phyloP scores from a whole-genome alignment of 2,113 vertebrate species.

The Macquaria australasica region DNA sequence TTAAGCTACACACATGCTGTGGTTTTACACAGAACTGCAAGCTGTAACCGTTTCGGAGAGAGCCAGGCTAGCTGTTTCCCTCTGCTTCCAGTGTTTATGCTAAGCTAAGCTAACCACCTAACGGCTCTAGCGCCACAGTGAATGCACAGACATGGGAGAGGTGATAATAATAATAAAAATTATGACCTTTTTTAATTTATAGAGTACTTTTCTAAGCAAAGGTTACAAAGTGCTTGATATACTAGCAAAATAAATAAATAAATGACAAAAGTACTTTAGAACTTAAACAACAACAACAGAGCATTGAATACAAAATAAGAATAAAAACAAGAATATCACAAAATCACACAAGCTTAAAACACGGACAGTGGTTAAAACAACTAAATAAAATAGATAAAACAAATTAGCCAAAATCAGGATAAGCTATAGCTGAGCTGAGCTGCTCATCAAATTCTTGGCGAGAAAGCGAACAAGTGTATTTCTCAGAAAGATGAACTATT shows the following conservation, averaged over 20 bases:
- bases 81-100: neutral
- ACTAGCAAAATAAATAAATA: neutral
- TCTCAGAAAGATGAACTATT: too few relatives aligned
- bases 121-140: neutral
- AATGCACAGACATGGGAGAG: neutral
- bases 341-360: neutral
- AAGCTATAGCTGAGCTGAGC: neutral
- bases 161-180: neutral
- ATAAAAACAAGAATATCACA: neutral
- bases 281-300: neutral
- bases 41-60: neutral
- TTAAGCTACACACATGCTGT: neutral
- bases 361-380: too few relatives aligned
- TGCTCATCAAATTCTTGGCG: neutral
- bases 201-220: neutral
- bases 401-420: neutral
- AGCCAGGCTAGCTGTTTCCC: neutral
- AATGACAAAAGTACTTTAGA: neutral
- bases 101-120: slow-evolving; percentile 16
- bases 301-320: neutral
- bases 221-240: too few relatives aligned
- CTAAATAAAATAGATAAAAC: neutral
- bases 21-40: neutral
- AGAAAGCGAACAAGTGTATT: neutral
- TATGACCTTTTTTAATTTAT: neutral